A percentile compares a stretch with the other conserved stretches of the same genome.
Evolutionary conservation across 1,140 invertebrate genomes (phyloP).

Genomic region (Heliothis virescens): DNA sequence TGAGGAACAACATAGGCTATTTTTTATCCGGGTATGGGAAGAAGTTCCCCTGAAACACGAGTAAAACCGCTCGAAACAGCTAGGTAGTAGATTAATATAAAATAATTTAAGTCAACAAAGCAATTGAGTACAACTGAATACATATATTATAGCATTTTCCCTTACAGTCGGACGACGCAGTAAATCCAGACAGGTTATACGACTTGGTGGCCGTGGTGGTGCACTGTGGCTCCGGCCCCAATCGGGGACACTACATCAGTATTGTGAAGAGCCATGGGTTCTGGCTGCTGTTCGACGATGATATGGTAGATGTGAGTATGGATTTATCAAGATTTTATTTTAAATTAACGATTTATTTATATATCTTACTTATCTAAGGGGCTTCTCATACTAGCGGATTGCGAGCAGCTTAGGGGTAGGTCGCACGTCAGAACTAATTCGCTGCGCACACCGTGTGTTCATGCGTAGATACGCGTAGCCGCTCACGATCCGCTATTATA

Average conservation of each 20-base stretch:
- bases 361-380: too few species aligned
- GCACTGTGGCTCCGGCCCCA: conserved; percentile 99
- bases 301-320: conserved; percentile 99
- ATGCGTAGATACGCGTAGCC: neutral
- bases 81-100: neutral
- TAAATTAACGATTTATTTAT: neutral
- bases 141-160: conserved; percentile 34
- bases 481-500: too few species aligned
- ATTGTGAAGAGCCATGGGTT: conserved; percentile 99
- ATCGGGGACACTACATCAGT: conserved; percentile 99
- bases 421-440: too few species aligned
- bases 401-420: too few species aligned
- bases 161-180: conserved; percentile 97
- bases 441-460: neutral
- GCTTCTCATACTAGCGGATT: too few species aligned
- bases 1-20: too few species aligned
- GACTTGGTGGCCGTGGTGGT: conserved; percentile 99
- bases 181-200: conserved; percentile 98
- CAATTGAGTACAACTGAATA: conserved; percentile 7
- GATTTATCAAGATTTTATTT: neutral
- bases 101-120: neutral
- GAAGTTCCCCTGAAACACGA: too few species aligned
- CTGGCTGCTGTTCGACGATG: conserved; percentile 99
- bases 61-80: too few species aligned
- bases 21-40: too few species aligned